phyloP scores from a whole-genome alignment of 2,797 vertebrate species.

The Poecilia wingei region DNA sequence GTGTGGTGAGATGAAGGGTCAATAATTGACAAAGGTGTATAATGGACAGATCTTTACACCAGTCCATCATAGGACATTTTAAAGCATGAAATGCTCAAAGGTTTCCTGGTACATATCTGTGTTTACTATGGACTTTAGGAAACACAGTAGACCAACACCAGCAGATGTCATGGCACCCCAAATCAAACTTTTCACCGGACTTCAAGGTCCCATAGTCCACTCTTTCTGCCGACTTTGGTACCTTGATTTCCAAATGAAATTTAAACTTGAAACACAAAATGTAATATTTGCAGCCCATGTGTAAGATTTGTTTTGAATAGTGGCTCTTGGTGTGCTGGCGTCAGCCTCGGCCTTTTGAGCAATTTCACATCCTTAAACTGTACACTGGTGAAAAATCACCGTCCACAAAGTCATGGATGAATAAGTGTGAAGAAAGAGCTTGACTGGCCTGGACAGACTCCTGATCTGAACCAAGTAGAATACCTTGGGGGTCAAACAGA shows the following conservation, averaged over 20 bases:
- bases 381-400: neutral
- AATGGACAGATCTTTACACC: neutral
- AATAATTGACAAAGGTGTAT: no score
- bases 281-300: neutral
- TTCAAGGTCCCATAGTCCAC: neutral
- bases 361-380: neutral
- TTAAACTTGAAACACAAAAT: neutral
- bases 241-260: neutral
- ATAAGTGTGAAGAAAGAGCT: neutral
- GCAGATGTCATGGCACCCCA: neutral
- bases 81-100: neutral
- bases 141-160: neutral
- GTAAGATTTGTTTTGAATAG: neutral
- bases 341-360: neutral
- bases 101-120: neutral
- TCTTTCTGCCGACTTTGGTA: neutral
- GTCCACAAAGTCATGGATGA: neutral
- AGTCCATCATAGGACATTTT: neutral
- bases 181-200: neutral
- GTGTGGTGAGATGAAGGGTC: no score
- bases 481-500: neutral
- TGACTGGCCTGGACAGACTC: neutral
- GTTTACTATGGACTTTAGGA: neutral
- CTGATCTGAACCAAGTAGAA: neutral
- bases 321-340: neutral